phyloP scores from a whole-genome alignment of 2,888 invertebrate species.

The Rosalia funebris region DNA sequence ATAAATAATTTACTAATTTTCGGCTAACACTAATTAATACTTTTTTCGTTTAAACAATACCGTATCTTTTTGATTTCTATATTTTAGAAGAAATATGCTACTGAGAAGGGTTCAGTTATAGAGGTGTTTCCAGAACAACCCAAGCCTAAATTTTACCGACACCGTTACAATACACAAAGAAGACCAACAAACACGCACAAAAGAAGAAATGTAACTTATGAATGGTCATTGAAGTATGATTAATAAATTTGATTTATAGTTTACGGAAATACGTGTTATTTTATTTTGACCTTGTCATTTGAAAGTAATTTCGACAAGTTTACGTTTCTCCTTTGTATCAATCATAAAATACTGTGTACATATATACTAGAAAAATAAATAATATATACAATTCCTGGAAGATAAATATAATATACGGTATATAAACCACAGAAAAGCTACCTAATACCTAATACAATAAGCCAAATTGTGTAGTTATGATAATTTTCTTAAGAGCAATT shows the following conservation, averaged over 20 bases:
- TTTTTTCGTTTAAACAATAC: slow-evolving; percentile 8
- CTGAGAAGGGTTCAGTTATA: slow-evolving; percentile 14
- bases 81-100: slow-evolving; percentile 17
- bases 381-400: slow-evolving; percentile 17
- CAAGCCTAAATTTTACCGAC: slow-evolving; percentile 26
- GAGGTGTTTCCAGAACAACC: slow-evolving; percentile 16
- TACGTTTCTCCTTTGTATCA: slow-evolving; percentile 11
- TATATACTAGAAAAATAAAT: slow-evolving; percentile 14
- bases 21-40: slow-evolving; percentile 17
- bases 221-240: too few species aligned
- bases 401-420: slow-evolving; percentile 3
- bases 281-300: too few species aligned
- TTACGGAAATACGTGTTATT: too few species aligned
- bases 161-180: slow-evolving; percentile 16
- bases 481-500: slow-evolving; percentile 20
- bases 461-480: not conserved
- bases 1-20: slow-evolving; percentile 16
- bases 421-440: slow-evolving; percentile 11
- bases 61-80: slow-evolving; percentile 25
- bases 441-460: slow-evolving; percentile 20
- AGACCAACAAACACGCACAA: slow-evolving; percentile 5
- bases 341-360: slow-evolving; percentile 16
- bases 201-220: slow-evolving; percentile 13
- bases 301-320: too few species aligned
- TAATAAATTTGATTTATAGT: too few species aligned